Percentiles rank a stretch among this genome's conserved stretches.
These are phyloP conservation scores for Perca fluviatilis DNA, from an alignment of 2,113 vertebrate species.

Conservation along the genomic window DNA sequence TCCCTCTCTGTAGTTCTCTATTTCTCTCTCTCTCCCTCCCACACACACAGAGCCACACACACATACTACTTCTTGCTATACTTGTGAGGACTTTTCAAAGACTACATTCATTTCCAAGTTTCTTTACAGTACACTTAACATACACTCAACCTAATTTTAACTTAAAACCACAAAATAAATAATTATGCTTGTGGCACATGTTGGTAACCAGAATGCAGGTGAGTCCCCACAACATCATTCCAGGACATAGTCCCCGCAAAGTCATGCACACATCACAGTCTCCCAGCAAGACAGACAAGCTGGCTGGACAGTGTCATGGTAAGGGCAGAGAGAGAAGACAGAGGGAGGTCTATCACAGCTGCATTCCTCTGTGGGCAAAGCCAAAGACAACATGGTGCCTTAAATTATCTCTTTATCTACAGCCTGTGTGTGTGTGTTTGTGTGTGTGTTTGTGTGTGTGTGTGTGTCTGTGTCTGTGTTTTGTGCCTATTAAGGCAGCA, in stretches of 20 bases:
- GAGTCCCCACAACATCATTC: neutral
- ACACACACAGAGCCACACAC: neutral
- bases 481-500: neutral
- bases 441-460: neutral
- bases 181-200: neutral
- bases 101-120: neutral
- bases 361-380: slow-evolving; percentile 48
- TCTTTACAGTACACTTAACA: neutral
- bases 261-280: neutral
- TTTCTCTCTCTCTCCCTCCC: neutral
- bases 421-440: slow-evolving; percentile 8
- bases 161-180: neutral
- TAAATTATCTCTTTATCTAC: slow-evolving; percentile 38
- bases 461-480: neutral
- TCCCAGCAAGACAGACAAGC: slow-evolving; percentile 2
- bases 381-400: slow-evolving; percentile 44
- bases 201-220: neutral
- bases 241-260: neutral
- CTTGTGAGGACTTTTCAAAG: neutral
- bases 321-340: slow-evolving; percentile 23
- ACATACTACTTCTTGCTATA: neutral
- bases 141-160: neutral
- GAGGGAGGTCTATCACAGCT: slow-evolving; percentile 39
- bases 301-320: slow-evolving; percentile 25
- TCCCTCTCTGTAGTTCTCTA: no score